Evolutionary conservation across 2,797 vertebrate species (phyloP), one percentile per base, ranked within the genome.

Genomic region (Vultur gryphus): DNA sequence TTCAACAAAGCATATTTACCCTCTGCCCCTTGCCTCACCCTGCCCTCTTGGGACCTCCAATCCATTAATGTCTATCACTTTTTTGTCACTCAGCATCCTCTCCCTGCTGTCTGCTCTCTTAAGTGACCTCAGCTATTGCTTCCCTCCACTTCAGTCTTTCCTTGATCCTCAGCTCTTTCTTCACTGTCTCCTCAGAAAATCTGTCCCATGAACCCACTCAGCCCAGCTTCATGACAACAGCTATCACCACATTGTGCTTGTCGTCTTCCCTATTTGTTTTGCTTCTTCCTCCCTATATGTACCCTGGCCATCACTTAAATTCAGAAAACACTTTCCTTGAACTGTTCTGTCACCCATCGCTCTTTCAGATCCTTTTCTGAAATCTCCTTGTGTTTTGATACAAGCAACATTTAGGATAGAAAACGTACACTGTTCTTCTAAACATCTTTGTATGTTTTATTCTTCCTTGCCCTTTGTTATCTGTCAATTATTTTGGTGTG

Each of bases 11-110:
- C 67, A 25, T 77, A 69, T 85, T 93, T 93, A 84, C 72, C 90
- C 94, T 88, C 85, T 96, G 93, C 67, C 94, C 87, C 91, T 92
- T 92, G 94, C 79, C 93, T 96, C 89, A 97, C 94, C 93, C 93
- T 95, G 95, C 82, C 95, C 96, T 85, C 87, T 94, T 66, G 69
- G 95, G 94, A 92, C 93, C 84, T 90, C 65, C 89, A 90, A 92
- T 94, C 93, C 92, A 92, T 92, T 95, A 95, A 94, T 87, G 92
- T 96, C 94, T 75, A 79, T 93, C 90, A 91, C 83, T 93, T 91
- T 93, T 97, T 92, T 93, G 94, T 95, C 94, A 84, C 90, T 95
- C 3, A 25, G 54, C 87, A 93, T 89, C 94, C 80, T 95, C 24
- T 96, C 94, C n/a, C 52, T 62, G 26, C 54, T 71, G 71, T 89